phyloP scores from a whole-genome alignment of 2,888 invertebrate species.

The Drosophila mettleri region DNA sequence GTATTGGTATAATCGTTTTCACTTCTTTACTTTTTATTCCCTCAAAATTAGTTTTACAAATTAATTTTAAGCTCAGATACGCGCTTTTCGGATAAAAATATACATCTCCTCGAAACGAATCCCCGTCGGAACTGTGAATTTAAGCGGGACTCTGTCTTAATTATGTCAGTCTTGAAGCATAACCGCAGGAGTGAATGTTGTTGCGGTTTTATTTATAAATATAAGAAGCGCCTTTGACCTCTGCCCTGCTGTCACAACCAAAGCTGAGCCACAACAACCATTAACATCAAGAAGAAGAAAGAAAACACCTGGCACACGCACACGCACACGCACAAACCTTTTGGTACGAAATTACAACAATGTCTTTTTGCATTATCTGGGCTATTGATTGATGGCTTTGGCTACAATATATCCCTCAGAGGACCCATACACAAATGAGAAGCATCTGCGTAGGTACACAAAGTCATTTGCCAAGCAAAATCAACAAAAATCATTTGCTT shows the following conservation, averaged over 20 bases:
- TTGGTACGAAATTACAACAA: slow-evolving; percentile 48
- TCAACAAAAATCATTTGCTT: slow-evolving; percentile 64
- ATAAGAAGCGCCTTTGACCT: slow-evolving; percentile 38
- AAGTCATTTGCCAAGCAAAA: slow-evolving; percentile 55
- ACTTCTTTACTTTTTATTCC: not conserved
- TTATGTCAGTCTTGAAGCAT: not conserved
- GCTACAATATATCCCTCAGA: slow-evolving; percentile 30
- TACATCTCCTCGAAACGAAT: not conserved
- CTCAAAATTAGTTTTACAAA: not conserved
- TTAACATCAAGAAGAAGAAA: slow-evolving; percentile 13
- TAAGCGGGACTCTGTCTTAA: slow-evolving; percentile 14
- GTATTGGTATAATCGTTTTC: too few relatives aligned
- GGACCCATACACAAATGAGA: slow-evolving; percentile 47
- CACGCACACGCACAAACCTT: slow-evolving; percentile 30
- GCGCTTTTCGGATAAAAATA: too few relatives aligned
- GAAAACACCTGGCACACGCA: slow-evolving; percentile 4
- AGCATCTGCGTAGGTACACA: slow-evolving; percentile 31
- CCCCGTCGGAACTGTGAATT: slow-evolving; percentile 8
- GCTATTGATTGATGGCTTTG: slow-evolving; percentile 71
- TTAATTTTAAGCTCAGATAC: not conserved
- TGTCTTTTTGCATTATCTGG: slow-evolving; percentile 58
- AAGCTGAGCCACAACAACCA: slow-evolving; percentile 1
- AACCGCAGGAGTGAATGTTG: slow-evolving; percentile 4
- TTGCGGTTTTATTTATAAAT: slow-evolving; percentile 37
- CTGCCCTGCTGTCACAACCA: slow-evolving; percentile 20